These are phyloP conservation scores for Drosophila rufa DNA, from an alignment of 1,140 invertebrate species.

Conservation along the genomic window DNA sequence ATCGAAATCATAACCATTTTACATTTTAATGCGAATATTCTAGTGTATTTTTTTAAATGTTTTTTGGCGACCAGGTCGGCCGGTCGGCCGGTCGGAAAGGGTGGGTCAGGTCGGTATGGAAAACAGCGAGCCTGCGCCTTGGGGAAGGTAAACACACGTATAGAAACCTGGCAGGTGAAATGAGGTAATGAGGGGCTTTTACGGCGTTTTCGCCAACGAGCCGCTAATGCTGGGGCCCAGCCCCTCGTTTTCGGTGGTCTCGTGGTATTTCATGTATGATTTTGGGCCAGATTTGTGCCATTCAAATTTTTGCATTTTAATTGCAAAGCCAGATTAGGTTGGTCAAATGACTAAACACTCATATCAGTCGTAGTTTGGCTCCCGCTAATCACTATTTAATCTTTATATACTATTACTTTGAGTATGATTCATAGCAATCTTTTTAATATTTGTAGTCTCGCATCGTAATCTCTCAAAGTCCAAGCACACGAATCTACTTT, in stretches of 20 bases:
- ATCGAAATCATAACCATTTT: too few species aligned
- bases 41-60: not conserved
- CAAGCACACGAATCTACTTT: not conserved
- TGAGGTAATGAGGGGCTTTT: slow-evolving; percentile 29
- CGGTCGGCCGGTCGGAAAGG: slow-evolving; percentile 2
- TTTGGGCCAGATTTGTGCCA: not conserved
- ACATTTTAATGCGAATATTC: too few species aligned
- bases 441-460: slow-evolving; percentile 11
- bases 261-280: slow-evolving; percentile 12
- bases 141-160: slow-evolving; percentile 50
- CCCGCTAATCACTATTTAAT: not conserved
- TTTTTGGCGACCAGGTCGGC: slow-evolving; percentile 28
- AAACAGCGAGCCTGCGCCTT: slow-evolving; percentile 43
- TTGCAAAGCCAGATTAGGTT: not conserved
- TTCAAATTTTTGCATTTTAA: not conserved
- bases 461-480: slow-evolving; percentile 7
- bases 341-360: too few species aligned
- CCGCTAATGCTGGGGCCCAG: slow-evolving; percentile 57
- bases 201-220: slow-evolving; percentile 56
- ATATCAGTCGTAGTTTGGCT: too few species aligned
- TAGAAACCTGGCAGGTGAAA: slow-evolving; percentile 2
- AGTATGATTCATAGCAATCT: slow-evolving; percentile 4
- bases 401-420: not conserved
- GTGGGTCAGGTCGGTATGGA: slow-evolving; percentile 17
- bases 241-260: slow-evolving; percentile 8